A percentile compares a stretch with the other conserved stretches of the same genome.
These are phyloP conservation scores for Quadriops clusia DNA, from an alignment of 2,888 invertebrate genomes.

Conservation along the genomic window DNA sequence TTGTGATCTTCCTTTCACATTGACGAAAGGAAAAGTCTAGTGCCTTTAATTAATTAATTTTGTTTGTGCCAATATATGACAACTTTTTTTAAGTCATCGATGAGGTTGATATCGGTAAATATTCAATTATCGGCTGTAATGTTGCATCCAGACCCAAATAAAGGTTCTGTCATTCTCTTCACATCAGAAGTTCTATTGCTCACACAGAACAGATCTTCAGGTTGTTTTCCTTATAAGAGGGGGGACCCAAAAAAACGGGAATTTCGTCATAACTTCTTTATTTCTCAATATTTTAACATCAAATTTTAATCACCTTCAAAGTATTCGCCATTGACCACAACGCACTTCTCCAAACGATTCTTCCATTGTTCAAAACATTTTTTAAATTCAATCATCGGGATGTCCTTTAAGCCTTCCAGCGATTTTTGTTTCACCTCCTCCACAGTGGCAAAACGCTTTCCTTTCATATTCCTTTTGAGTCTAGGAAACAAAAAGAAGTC, in stretches of 20 bases:
- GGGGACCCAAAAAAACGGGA: conserved; percentile 8
- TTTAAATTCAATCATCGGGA: conserved; percentile 9
- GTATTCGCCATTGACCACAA: conserved; percentile 10
- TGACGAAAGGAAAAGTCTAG: too few relatives aligned
- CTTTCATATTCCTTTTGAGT: too few relatives aligned
- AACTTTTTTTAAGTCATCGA: too few relatives aligned
- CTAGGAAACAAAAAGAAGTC: conserved; percentile 9
- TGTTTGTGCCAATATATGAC: too few relatives aligned
- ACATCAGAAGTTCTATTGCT: too few relatives aligned
- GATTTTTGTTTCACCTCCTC: conserved; percentile 13
- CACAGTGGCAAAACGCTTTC: conserved; percentile 11
- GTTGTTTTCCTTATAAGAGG: conserved; percentile 3
- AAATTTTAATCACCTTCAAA: conserved; percentile 12
- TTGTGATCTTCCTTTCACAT: too few relatives aligned
- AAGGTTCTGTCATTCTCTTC: too few relatives aligned
- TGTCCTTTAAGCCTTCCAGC: conserved; percentile 10
- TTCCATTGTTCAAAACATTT: conserved; percentile 9
- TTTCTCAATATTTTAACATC: conserved; percentile 4
- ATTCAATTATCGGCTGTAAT: too few relatives aligned
- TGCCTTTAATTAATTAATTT: too few relatives aligned
- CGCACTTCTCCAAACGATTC: conserved; percentile 10
- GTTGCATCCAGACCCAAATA: too few relatives aligned
- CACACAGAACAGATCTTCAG: too few relatives aligned
- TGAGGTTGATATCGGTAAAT: too few relatives aligned
- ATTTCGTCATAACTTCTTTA: conserved; percentile 10